Base-by-base conservation (phyloP, 2,888 invertebrate genomes). In the Luffia ferchaultella region DNA sequence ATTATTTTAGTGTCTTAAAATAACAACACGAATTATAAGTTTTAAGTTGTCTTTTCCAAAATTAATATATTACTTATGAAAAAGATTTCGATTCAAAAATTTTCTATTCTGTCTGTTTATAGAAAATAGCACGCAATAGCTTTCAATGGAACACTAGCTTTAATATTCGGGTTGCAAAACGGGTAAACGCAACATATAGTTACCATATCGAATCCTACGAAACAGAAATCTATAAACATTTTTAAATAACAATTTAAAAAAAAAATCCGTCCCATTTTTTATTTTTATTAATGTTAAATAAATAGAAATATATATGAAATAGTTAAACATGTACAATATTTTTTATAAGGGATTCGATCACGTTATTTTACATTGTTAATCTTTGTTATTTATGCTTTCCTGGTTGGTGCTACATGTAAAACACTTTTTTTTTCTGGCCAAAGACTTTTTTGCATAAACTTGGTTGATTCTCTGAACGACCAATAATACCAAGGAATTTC, bases 141-240 rank as follows among this genome's bases (percentile, higher is more conserved):
- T n/a, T n/a, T n/a, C n/a, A n/a, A n/a, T n/a, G n/a, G n/a, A n/a
- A n/a, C n/a, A n/a, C n/a, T n/a, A n/a, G n/a, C n/a, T n/a, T n/a
- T n/a, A n/a, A n/a, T n/a, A n/a, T n/a, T n/a, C n/a, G n/a, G n/a
- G n/a, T n/a, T n/a, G n/a, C n/a, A n/a, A n/a, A n/a, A n/a, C n/a
- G n/a, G 82, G 82, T 82, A 68, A 30, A 68, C 62, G 77, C 70
- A 82, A 82, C 75, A 65, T 60, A 70, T 71, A 79, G 82, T 82
- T 82, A 82, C 82, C 82, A 82, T 63, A 67, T 57, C 62, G 64
- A 71, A 72, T 76, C 76, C 76, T 79, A 76, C 42, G 20, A 17
- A 41, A 17, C 12, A 41, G 17, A 41, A 41, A 43, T 30, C 30
- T 30, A 12, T 30, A 30, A 30, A 30, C 30, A 30, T 3, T 12